These are phyloP conservation scores for Lichenostomus cassidix DNA, from an alignment of 2,113 vertebrate species.

Conservation along the genomic window DNA sequence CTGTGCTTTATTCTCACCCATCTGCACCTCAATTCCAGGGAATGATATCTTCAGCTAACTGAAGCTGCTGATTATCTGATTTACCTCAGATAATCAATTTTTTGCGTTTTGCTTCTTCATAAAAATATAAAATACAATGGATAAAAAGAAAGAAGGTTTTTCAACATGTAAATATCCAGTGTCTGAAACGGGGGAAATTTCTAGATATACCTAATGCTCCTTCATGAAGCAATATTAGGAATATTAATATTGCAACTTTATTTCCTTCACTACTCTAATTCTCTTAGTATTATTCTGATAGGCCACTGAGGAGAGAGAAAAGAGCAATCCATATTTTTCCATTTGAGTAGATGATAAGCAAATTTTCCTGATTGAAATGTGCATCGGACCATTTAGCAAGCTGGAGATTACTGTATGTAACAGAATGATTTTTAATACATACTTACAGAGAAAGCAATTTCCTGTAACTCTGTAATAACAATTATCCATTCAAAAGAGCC, in stretches of 20 bases:
- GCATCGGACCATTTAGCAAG: conserved; percentile 22
- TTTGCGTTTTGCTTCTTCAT: not conserved
- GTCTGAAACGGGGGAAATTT: not conserved
- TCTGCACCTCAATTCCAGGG: not conserved
- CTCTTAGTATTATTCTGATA: not conserved
- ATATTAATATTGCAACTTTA: conserved; percentile 4
- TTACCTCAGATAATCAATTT: not conserved
- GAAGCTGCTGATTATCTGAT: not conserved
- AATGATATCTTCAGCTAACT: accelerated
- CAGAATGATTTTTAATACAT: conserved; percentile 43
- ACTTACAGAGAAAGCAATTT: conserved; percentile 62
- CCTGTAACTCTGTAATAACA: conserved; percentile 41
- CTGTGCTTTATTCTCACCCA: not conserved
- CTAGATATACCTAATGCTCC: not conserved
- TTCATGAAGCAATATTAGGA: not conserved
- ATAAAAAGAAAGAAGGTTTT: not conserved
- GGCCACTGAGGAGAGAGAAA: not conserved
- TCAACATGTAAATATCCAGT: not conserved
- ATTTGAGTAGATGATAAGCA: conserved; percentile 29
- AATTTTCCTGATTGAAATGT: conserved; percentile 47
- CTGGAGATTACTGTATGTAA: conserved; percentile 43
- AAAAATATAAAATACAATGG: not conserved
- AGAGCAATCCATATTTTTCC: conserved; percentile 11
- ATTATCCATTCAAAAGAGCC: conserved; percentile 51
- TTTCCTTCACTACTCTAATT: not conserved